phyloP scores from a whole-genome alignment of 2,888 invertebrate species.

The Mesorhabditis belari region DNA sequence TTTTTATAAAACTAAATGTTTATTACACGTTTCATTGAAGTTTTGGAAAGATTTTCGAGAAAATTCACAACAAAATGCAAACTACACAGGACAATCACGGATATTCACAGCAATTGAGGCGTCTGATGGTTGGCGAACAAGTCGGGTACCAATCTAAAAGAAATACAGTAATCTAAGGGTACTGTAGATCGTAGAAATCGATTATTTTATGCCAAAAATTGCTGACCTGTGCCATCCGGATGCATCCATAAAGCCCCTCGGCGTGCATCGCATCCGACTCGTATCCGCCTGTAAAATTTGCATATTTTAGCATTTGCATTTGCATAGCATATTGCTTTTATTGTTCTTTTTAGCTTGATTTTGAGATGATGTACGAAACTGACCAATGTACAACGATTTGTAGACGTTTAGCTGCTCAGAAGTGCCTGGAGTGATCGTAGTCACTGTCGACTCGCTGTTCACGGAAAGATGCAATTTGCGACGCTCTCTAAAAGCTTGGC shows the following conservation, averaged over 20 bases:
- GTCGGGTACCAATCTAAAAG: background rate
- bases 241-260: slow-evolving; percentile 23
- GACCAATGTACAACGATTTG: slow-evolving; percentile 27
- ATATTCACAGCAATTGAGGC: slow-evolving; percentile 26
- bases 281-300: slow-evolving; percentile 11
- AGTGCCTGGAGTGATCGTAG: slow-evolving; percentile 19
- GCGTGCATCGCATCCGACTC: slow-evolving; percentile 1
- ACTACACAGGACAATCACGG: slow-evolving; percentile 17
- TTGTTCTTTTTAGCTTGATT: background rate
- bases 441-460: slow-evolving; percentile 25
- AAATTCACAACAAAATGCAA: background rate
- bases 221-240: slow-evolving; percentile 12
- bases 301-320: background rate
- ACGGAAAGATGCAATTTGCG: slow-evolving; percentile 20
- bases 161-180: no score
- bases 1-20: background rate
- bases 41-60: background rate
- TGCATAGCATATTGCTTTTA: background rate
- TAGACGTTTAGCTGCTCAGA: slow-evolving; percentile 36
- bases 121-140: slow-evolving; percentile 24
- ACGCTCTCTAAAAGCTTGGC: slow-evolving; percentile 7
- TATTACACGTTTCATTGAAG: background rate
- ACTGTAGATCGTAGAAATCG: no score
- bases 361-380: background rate
- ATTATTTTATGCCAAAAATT: background rate